Percentiles rank a stretch among this genome's conserved stretches.
These are phyloP conservation scores for Pangasianodon hypophthalmus DNA, from an alignment of 2,113 vertebrate species.

Conservation along the genomic window DNA sequence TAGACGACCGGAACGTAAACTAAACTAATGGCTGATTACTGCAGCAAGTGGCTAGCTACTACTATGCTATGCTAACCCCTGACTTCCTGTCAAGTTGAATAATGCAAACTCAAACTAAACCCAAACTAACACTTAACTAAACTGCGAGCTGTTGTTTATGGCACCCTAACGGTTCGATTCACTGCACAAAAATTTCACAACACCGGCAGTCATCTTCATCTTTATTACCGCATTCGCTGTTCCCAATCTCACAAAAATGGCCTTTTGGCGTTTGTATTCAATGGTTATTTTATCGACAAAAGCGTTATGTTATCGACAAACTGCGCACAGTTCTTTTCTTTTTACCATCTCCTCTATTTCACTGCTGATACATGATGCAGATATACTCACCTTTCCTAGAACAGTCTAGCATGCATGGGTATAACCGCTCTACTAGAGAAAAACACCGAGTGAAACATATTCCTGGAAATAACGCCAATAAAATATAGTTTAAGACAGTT, in stretches of 20 bases:
- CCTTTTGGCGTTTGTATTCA: not conserved
- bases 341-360: not conserved
- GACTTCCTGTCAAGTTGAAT: constrained; percentile 40
- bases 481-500: not conserved
- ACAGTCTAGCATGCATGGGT: constrained; percentile 1
- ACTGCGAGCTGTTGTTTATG: not conserved
- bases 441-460: constrained; percentile 37
- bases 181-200: not conserved
- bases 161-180: not conserved
- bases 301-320: not conserved
- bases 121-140: no score
- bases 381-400: constrained; percentile 50
- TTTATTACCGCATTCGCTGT: not conserved
- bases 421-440: constrained; percentile 29
- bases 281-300: not conserved
- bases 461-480: constrained; percentile 49
- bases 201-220: not conserved
- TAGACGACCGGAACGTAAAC: not conserved
- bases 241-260: not conserved
- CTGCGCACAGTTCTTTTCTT: not conserved
- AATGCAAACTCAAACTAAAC: not conserved
- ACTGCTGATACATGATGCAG: not conserved
- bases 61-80: not conserved
- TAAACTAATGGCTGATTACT: not conserved
- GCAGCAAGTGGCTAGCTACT: not conserved